Conservation (phyloP, 2,888 invertebrate genomes). For the Prosopocoilus inquinatus region DNA sequence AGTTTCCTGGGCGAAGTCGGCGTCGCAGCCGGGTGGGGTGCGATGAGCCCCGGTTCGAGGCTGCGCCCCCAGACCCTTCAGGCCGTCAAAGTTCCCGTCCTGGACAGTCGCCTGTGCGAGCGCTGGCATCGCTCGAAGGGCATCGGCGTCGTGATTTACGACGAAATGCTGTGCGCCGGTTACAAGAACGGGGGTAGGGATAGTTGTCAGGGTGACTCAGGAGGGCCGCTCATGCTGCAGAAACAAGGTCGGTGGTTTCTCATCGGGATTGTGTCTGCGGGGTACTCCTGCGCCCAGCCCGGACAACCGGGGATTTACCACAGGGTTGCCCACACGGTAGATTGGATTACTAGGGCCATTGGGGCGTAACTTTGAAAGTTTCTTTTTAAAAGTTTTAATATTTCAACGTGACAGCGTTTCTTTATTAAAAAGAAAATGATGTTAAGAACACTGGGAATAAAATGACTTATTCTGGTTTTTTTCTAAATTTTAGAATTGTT, state of each 20-base stretch:
- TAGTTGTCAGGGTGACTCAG: constrained; percentile 77
- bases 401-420: background rate
- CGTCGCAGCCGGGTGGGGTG: constrained; percentile 94
- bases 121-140: constrained; percentile 71
- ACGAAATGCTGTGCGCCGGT: constrained; percentile 94
- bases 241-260: constrained; percentile 85
- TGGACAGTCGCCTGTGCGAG: constrained; percentile 78
- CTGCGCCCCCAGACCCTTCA: constrained; percentile 86
- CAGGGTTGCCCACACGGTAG: constrained; percentile 88
- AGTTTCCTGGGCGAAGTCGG: constrained; percentile 89
- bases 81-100: constrained; percentile 90
- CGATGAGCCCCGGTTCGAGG: constrained; percentile 78
- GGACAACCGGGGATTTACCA: constrained; percentile 95
- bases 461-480: too few species aligned
- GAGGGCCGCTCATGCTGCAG: constrained; percentile 89
- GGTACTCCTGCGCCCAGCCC: constrained; percentile 90
- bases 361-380: constrained; percentile 45
- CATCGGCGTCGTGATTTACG: constrained; percentile 87
- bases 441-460: too few species aligned
- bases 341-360: constrained; percentile 79
- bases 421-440: constrained; percentile 1
- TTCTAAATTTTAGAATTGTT: too few species aligned
- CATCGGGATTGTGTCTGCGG: constrained; percentile 83
- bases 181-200: constrained; percentile 86
- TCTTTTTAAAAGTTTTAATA: constrained; percentile 4